Evolutionary conservation across 1,140 invertebrate genomes (phyloP).

Genomic region (Trachelipus rathkii): DNA sequence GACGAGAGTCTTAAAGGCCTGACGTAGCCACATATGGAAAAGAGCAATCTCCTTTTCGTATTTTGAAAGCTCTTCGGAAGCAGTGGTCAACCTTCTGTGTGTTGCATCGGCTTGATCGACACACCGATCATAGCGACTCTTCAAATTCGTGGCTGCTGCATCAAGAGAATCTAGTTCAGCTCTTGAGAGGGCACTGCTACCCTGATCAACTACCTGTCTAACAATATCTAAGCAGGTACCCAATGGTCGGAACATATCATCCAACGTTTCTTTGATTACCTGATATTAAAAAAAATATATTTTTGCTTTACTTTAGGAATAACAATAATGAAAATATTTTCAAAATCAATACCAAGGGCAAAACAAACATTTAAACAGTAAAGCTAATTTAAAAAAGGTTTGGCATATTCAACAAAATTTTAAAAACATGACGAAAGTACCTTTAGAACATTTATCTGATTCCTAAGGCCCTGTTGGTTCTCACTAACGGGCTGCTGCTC

Average conservation of each 20-base stretch:
- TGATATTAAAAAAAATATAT: slow-evolving; percentile 51
- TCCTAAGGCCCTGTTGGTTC: slow-evolving; percentile 77
- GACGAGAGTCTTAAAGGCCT: slow-evolving; percentile 70
- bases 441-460: slow-evolving; percentile 84
- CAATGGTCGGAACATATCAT: slow-evolving; percentile 77
- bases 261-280: slow-evolving; percentile 86
- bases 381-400: no score
- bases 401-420: no score
- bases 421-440: slow-evolving; percentile 51
- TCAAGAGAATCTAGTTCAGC: slow-evolving; percentile 84
- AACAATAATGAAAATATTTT: no score
- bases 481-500: slow-evolving; percentile 83
- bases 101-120: slow-evolving; percentile 72
- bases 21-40: slow-evolving; percentile 69
- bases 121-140: slow-evolving; percentile 71
- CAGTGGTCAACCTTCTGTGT: slow-evolving; percentile 67
- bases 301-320: no score
- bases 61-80: slow-evolving; percentile 81
- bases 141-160: slow-evolving; percentile 73
- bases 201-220: slow-evolving; percentile 81
- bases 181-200: slow-evolving; percentile 79
- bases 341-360: no score
- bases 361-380: no score
- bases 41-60: slow-evolving; percentile 60
- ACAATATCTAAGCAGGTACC: slow-evolving; percentile 85